A percentile compares a stretch with the other conserved stretches of the same genome.
Conservation (phyloP, 2,113 vertebrate genomes). For the Acrocephalus arundinaceus region DNA sequence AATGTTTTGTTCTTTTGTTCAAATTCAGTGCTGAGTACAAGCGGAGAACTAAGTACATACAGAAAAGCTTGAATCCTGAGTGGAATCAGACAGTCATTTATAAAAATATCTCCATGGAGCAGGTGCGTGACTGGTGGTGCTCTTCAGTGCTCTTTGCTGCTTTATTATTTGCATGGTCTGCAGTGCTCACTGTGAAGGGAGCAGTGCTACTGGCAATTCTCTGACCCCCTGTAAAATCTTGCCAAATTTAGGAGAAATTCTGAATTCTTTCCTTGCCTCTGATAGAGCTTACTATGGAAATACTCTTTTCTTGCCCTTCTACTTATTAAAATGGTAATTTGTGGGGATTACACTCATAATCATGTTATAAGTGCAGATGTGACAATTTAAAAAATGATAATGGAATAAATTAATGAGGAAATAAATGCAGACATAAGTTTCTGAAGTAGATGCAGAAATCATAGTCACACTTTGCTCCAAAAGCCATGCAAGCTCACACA, state of each 20-base stretch:
- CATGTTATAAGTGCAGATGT: neutral
- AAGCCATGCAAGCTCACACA: neutral
- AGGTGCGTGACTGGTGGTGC: slow-evolving; percentile 77
- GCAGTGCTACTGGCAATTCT: neutral
- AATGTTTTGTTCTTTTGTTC: slow-evolving; percentile 59
- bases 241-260: neutral
- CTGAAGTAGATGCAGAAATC: neutral
- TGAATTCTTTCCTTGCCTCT: neutral
- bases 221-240: neutral
- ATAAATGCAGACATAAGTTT: neutral
- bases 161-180: neutral
- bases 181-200: neutral
- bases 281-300: neutral
- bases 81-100: slow-evolving; percentile 99
- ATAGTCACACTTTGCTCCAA: neutral
- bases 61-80: slow-evolving; percentile 96
- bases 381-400: neutral
- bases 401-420: neutral
- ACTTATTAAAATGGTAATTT: neutral
- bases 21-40: slow-evolving; percentile 93
- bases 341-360: neutral
- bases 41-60: slow-evolving; percentile 90
- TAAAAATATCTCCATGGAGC: slow-evolving; percentile 96
- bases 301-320: neutral
- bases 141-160: neutral